Evolutionary conservation across 1,140 invertebrate species (phyloP).

Genomic region (Brachionus paranguensis): DNA sequence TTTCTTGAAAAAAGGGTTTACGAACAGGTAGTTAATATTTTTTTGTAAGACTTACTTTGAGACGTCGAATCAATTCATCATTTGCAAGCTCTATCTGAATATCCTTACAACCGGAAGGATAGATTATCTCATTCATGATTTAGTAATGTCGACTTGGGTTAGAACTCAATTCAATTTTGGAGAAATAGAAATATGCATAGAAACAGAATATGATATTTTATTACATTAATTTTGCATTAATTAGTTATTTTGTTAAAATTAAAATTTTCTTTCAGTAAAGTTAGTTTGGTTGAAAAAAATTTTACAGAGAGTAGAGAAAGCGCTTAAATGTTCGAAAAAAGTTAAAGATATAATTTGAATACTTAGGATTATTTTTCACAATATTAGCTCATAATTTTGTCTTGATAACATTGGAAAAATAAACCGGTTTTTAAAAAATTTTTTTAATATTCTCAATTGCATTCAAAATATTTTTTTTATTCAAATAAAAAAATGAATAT

Average conservation of each 20-base stretch:
- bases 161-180: background rate
- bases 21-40: conserved; percentile 6
- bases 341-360: background rate
- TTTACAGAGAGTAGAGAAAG: background rate
- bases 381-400: background rate
- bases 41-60: conserved; percentile 66
- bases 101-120: conserved; percentile 57
- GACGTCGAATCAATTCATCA: conserved; percentile 84
- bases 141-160: background rate
- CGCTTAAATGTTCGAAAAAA: too few species aligned
- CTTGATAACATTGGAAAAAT: background rate
- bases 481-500: too few species aligned
- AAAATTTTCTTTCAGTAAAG: background rate
- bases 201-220: conserved; percentile 1
- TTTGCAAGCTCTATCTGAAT: conserved; percentile 82
- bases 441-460: background rate
- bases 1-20: conserved; percentile 59
- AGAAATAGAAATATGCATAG: background rate
- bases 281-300: background rate
- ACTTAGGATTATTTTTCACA: background rate
- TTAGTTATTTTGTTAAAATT: background rate
- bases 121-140: conserved; percentile 47
- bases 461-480: too few species aligned
- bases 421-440: too few species aligned
- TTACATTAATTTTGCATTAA: conserved; percentile 7